Conservation (phyloP, 2,888 invertebrate genomes). For the Pseudeuparius sepicola region DNA sequence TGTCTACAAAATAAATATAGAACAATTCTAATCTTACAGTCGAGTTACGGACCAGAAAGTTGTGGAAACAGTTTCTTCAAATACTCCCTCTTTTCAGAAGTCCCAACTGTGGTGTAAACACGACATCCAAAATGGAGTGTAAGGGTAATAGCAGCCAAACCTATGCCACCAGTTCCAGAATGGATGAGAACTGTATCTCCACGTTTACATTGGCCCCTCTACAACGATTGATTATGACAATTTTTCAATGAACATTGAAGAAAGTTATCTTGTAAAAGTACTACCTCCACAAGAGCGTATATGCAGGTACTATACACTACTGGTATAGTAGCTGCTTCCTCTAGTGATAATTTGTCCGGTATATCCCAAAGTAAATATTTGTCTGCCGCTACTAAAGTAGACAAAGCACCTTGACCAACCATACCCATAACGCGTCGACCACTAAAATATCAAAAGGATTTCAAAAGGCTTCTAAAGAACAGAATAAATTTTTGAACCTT, state of each 20-base stretch:
- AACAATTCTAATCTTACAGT: too few relatives aligned
- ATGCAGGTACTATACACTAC: slow-evolving; percentile 52
- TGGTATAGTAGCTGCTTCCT: slow-evolving; percentile 67
- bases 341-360: slow-evolving; percentile 61
- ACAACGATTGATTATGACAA: slow-evolving; percentile 5
- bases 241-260: too few relatives aligned
- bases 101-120: slow-evolving; percentile 60
- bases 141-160: slow-evolving; percentile 62
- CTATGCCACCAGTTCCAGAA: slow-evolving; percentile 59
- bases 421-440: slow-evolving; percentile 59
- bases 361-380: slow-evolving; percentile 49
- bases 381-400: slow-evolving; percentile 51
- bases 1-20: slow-evolving; percentile 17
- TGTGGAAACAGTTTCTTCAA: slow-evolving; percentile 44
- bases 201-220: slow-evolving; percentile 28
- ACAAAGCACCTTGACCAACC: slow-evolving; percentile 46
- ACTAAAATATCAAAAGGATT: slow-evolving; percentile 34
- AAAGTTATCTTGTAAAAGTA: too few relatives aligned
- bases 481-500: slow-evolving; percentile 6
- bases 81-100: slow-evolving; percentile 52
- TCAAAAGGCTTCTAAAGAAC: not conserved
- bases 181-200: slow-evolving; percentile 41
- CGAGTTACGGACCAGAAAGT: slow-evolving; percentile 8
- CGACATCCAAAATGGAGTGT: slow-evolving; percentile 52
- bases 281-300: slow-evolving; percentile 43